Base-by-base conservation (phyloP, 2,113 vertebrate species). In the Engystomops pustulosus region DNA sequence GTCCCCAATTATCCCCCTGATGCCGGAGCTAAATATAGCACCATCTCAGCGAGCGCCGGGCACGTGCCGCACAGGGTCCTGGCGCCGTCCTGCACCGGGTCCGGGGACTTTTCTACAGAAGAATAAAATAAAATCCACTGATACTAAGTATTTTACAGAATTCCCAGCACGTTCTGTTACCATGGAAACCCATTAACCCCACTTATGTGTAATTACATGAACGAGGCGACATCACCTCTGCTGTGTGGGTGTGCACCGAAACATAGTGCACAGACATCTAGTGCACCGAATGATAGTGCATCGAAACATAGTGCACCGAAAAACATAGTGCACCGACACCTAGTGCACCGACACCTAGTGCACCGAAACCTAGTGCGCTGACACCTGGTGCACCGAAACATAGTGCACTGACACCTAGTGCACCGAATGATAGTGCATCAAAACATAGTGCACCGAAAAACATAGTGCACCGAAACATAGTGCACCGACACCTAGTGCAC, bases 161-260 rank as follows among this genome's bases (percentile, higher is more conserved):
- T 84, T 69, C 60, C 60, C 62, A 44, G 34, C 47, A 70, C 53
- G 82, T 55, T 84, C 82, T 15, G 82, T 84, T 70, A 34, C 82
- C 47, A 84, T 78, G 47, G 82, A 68, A 84, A 84, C 74, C 82
- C 70, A 84, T 84, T 84, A 84, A 84, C 82, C 82, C 60, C 74
- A 69, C 74, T 55, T 84, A 84, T 58, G 82, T 84, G 18, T 84
- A 84, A 84, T 84, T 84, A 84, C 30, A 41, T 47, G 45, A 44
- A 70, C 62, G 44, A 78, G 30, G 47, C 34, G 34, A 11, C 45
- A 65, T 84, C 74, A 78, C 74, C 82, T 84, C 62, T 9, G 45
- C 44, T 84, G 82, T 84, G 82, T 84, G 78, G 82, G 82, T 77
- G 82, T 76, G 49, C n/a, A n/a, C n/a, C n/a, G 44, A 32, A 53